Conservation (phyloP, 2,888 invertebrate genomes). For the Fragum whitleyi region DNA sequence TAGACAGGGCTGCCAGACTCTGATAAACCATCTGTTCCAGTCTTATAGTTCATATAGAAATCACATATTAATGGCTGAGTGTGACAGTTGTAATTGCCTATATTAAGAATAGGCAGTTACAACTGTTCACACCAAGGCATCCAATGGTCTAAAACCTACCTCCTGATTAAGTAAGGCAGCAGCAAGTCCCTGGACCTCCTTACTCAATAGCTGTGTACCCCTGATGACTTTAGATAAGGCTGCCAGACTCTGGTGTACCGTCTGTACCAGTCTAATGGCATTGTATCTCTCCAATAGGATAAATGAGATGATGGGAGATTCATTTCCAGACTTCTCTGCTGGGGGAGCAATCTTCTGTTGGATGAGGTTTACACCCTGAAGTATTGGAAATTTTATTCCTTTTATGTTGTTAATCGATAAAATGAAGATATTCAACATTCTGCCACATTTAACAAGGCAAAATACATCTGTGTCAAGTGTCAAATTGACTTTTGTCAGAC, state of each 20-base stretch:
- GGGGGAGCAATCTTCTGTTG: conserved; percentile 82
- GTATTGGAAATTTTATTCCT: too few species aligned
- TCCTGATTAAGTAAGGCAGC: conserved; percentile 87
- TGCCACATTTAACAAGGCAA: too few species aligned
- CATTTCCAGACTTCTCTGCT: conserved; percentile 80
- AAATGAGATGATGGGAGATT: conserved; percentile 88
- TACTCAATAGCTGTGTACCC: conserved; percentile 87
- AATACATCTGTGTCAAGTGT: too few species aligned
- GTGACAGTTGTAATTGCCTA: too few species aligned
- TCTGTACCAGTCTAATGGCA: conserved; percentile 88
- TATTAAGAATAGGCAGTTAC: too few species aligned
- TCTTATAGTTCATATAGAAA: too few species aligned
- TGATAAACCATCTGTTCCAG: conserved; percentile 89
- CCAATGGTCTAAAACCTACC: conserved; percentile 86
- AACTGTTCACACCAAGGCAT: too few species aligned
- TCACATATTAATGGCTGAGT: too few species aligned
- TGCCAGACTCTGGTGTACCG: conserved; percentile 88
- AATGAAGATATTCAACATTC: too few species aligned
- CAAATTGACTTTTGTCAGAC: too few species aligned
- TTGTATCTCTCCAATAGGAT: conserved; percentile 88
- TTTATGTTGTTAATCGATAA: too few species aligned
- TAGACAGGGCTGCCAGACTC: conserved; percentile 88
- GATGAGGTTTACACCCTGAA: conserved; percentile 83
- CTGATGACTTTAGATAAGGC: conserved; percentile 88
- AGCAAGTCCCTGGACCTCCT: conserved; percentile 86